phyloP scores from a whole-genome alignment of 2,113 vertebrate species.

The Menura novaehollandiae region DNA sequence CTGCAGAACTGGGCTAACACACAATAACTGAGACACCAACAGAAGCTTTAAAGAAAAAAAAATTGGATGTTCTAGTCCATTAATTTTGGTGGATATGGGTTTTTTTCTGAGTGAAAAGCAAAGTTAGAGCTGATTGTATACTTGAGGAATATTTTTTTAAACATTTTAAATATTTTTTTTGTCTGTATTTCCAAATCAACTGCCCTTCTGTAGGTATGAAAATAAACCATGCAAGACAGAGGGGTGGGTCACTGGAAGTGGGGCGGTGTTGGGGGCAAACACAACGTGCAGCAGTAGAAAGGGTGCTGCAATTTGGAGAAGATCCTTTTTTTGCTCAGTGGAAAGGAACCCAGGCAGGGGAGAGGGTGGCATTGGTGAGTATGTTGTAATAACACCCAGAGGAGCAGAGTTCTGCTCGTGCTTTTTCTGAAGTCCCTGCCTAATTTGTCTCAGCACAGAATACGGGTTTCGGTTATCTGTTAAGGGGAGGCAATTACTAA shows the following conservation, averaged over 20 bases:
- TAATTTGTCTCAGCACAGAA: background rate
- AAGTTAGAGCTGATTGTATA: background rate
- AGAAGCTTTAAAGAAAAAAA: background rate
- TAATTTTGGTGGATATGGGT: background rate
- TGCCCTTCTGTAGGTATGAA: background rate
- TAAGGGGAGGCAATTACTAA: background rate
- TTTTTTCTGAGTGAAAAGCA: background rate
- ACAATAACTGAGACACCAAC: background rate
- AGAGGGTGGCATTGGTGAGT: background rate
- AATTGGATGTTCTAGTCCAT: background rate
- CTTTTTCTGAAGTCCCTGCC: background rate
- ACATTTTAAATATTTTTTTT: background rate
- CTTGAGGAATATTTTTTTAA: background rate
- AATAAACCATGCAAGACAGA: rapidly evolving
- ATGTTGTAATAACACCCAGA: background rate
- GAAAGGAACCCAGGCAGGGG: background rate
- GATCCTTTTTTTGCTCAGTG: background rate
- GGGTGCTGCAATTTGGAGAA: background rate
- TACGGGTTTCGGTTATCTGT: background rate
- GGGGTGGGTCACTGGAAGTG: background rate
- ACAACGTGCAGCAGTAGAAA: background rate
- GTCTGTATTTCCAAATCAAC: background rate
- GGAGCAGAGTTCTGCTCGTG: background rate
- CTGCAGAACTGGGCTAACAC: background rate
- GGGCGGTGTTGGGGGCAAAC: background rate